A percentile compares a stretch with the other conserved stretches of the same genome.
Conservation (phyloP, 2,113 vertebrate species). For the Datnioides undecimradiatus region DNA sequence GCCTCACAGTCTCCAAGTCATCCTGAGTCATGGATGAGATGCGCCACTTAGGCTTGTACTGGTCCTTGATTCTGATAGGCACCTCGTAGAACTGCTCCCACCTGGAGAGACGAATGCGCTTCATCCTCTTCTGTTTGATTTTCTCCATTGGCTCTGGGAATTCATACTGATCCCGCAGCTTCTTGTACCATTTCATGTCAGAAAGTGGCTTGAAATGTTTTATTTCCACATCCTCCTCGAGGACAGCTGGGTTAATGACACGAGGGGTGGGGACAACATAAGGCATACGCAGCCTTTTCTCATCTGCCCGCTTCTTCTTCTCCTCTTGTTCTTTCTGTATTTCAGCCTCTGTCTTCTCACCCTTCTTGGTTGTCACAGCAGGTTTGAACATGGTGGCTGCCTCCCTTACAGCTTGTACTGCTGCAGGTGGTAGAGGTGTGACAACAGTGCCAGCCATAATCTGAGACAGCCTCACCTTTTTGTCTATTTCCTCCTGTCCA, state of each 20-base stretch:
- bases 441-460: constrained; percentile 90
- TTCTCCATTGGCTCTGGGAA: constrained; percentile 96
- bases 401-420: constrained; percentile 93
- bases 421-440: constrained; percentile 89
- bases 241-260: constrained; percentile 78
- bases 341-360: constrained; percentile 90
- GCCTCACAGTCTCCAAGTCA: constrained; percentile 95
- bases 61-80: constrained; percentile 94
- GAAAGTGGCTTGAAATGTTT: constrained; percentile 96
- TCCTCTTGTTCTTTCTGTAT: constrained; percentile 89
- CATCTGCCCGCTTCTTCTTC: constrained; percentile 88
- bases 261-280: constrained; percentile 92
- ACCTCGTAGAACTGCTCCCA: constrained; percentile 99
- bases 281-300: constrained; percentile 94
- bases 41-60: constrained; percentile 95
- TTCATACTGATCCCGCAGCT: constrained; percentile 95
- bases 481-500: constrained; percentile 89
- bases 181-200: constrained; percentile 99
- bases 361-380: constrained; percentile 91
- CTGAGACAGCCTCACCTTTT: constrained; percentile 93
- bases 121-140: constrained; percentile 91
- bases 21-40: constrained; percentile 92
- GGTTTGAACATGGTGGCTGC: constrained; percentile 95
- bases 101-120: constrained; percentile 96
- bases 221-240: constrained; percentile 93